Conservation (phyloP, 1,140 invertebrate genomes). For the Bombus confusus region DNA sequence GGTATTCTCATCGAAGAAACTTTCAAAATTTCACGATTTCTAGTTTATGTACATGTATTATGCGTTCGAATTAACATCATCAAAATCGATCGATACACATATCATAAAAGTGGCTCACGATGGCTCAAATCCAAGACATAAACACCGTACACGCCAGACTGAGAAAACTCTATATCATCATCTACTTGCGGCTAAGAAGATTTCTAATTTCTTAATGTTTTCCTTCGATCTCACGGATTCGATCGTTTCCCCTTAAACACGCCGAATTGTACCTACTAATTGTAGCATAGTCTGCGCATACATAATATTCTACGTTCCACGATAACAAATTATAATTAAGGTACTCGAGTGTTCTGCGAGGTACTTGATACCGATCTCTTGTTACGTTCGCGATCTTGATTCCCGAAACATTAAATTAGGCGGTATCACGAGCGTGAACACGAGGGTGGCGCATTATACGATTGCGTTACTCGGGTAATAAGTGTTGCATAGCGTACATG, state of each 20-base stretch:
- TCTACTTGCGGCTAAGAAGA: not conserved
- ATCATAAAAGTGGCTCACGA: too few species aligned
- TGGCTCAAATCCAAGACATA: too few species aligned
- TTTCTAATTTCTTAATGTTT: too few species aligned
- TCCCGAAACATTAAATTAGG: slow-evolving; percentile 63
- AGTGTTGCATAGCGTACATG: slow-evolving; percentile 64
- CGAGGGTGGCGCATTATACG: slow-evolving; percentile 60
- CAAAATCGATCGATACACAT: too few species aligned
- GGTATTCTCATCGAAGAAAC: too few species aligned
- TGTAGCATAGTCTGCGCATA: not conserved
- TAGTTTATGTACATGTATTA: too few species aligned
- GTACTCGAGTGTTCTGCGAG: not conserved
- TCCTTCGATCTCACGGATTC: too few species aligned
- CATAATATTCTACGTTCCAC: not conserved
- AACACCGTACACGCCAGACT: too few species aligned
- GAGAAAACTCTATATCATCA: not conserved
- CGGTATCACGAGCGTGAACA: slow-evolving; percentile 54
- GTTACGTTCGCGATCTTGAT: slow-evolving; percentile 57
- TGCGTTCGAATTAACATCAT: too few species aligned
- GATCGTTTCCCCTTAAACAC: not conserved
- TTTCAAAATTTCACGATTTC: too few species aligned
- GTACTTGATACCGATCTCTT: slow-evolving; percentile 54
- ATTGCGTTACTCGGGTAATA: slow-evolving; percentile 70
- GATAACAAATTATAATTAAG: slow-evolving; percentile 34
- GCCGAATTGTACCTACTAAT: not conserved